phyloP scores from a whole-genome alignment of 2,113 vertebrate species.

The Muscicapa adusta region DNA sequence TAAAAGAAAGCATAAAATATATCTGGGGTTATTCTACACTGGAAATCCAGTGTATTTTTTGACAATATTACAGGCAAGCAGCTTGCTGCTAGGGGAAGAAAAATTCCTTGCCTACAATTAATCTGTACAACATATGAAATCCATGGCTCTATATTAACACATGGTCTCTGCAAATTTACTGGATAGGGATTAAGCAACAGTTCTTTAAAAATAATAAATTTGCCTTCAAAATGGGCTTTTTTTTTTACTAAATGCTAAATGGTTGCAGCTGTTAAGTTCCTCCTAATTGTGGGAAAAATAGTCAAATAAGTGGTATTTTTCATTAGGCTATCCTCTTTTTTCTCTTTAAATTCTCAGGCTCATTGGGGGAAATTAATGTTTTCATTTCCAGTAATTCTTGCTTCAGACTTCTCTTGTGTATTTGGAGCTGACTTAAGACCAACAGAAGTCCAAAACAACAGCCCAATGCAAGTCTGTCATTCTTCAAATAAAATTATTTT shows the following conservation, averaged over 20 bases:
- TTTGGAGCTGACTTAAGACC: background rate
- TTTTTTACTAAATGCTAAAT: background rate
- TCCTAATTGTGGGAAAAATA: background rate
- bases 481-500: background rate
- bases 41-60: background rate
- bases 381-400: background rate
- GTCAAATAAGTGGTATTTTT: background rate
- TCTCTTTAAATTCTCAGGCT: background rate
- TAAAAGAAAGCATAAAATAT: background rate
- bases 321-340: background rate
- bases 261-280: background rate
- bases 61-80: background rate
- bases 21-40: background rate
- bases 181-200: background rate
- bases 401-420: background rate
- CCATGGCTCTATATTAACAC: background rate
- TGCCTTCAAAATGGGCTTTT: background rate
- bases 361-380: background rate
- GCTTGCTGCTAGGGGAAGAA: background rate
- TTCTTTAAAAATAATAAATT: background rate
- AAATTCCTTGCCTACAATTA: background rate
- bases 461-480: background rate
- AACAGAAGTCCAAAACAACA: background rate
- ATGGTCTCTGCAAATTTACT: background rate
- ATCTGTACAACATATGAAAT: background rate